Conservation (phyloP, 2,888 invertebrate genomes). For the Cephonodes hylas region DNA sequence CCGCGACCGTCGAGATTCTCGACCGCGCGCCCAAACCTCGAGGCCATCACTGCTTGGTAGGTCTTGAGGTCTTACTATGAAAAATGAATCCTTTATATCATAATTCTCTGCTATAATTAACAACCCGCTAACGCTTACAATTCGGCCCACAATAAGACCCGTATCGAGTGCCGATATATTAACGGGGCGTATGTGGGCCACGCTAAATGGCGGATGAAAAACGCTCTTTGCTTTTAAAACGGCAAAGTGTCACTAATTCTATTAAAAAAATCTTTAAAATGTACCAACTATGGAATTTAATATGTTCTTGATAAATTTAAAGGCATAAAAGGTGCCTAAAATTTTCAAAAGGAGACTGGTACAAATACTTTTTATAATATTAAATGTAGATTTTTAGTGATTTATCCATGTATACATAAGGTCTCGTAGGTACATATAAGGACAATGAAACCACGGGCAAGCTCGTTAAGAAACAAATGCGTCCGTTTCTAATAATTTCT, state of each 20-base stretch:
- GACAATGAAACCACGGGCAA: neutral
- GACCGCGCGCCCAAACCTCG: too few relatives aligned
- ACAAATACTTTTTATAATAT: too few relatives aligned
- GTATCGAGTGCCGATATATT: conserved; percentile 53
- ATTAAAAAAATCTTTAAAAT: neutral
- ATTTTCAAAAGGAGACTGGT: too few relatives aligned
- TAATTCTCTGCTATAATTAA: too few relatives aligned
- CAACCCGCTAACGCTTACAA: neutral
- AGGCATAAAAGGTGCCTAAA: too few relatives aligned
- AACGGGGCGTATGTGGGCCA: conserved; percentile 33
- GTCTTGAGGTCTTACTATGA: too few relatives aligned
- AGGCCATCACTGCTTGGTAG: too few relatives aligned
- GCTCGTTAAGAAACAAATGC: neutral
- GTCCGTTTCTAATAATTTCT: neutral
- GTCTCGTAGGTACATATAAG: too few relatives aligned
- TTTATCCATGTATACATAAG: too few relatives aligned
- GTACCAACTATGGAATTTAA: neutral
- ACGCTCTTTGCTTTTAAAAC: conserved; percentile 25
- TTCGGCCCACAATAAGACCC: conserved; percentile 29
- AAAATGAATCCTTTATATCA: too few relatives aligned
- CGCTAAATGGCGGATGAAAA: conserved; percentile 40
- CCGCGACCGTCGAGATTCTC: too few relatives aligned
- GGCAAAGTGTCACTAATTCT: neutral
- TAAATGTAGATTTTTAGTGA: too few relatives aligned
- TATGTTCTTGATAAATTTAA: neutral